Conservation (phyloP, 2,113 vertebrate genomes). For the Cheirogaleus medius region DNA sequence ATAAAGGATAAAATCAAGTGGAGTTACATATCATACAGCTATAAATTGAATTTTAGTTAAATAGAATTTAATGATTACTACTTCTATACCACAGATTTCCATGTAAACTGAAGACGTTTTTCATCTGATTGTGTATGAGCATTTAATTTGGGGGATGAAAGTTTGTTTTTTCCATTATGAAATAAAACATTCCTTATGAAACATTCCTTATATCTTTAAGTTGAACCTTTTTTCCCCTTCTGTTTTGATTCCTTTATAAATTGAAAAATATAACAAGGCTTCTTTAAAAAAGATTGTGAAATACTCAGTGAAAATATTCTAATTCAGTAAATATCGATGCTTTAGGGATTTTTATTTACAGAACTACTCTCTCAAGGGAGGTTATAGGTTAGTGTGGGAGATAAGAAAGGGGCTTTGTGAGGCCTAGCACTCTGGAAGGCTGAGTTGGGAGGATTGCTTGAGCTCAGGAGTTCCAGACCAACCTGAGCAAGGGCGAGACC, state of each 20-base stretch:
- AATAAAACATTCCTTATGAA: constrained; percentile 4
- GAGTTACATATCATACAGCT: not conserved
- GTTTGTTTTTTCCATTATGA: constrained; percentile 28
- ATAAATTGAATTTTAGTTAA: not conserved
- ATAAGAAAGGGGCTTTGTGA: not conserved
- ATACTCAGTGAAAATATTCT: not conserved
- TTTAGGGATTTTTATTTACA: constrained; percentile 18
- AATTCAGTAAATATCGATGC: not conserved
- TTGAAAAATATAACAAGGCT: not conserved
- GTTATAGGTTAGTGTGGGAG: not conserved
- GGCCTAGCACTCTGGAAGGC: too few species aligned
- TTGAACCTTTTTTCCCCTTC: not conserved
- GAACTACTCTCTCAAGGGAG: not conserved
- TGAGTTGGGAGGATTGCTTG: too few species aligned
- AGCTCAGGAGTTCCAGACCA: too few species aligned
- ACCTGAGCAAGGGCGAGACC: too few species aligned
- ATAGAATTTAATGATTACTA: constrained; percentile 34
- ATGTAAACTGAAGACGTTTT: not conserved
- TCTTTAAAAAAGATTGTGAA: not conserved
- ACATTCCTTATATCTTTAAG: constrained; percentile 12
- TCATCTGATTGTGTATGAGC: not conserved
- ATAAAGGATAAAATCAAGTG: not conserved
- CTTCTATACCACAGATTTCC: constrained; percentile 9
- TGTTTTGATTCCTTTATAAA: constrained; percentile 23
- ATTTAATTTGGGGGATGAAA: not conserved